Evolutionary conservation across 2,888 invertebrate genomes (phyloP).

Genomic region (Heliconius sara): DNA sequence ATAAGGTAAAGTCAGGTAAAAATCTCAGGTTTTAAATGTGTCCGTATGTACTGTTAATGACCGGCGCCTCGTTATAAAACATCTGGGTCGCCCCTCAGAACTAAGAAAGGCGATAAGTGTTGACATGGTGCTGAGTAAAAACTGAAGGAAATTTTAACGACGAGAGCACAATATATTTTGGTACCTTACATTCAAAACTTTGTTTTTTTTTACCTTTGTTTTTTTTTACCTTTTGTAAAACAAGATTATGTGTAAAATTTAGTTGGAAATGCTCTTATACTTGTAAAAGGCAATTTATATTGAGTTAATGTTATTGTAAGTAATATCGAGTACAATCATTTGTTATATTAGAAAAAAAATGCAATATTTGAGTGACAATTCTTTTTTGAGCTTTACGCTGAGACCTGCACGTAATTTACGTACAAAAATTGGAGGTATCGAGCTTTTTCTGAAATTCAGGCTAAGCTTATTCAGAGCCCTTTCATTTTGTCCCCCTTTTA

Average conservation of each 20-base stretch:
- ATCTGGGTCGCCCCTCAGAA: constrained; percentile 45
- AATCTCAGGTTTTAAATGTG: background rate
- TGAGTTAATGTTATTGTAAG: background rate
- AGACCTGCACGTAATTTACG: no score
- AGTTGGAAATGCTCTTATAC: background rate
- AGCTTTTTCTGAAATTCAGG: no score
- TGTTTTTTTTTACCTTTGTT: background rate
- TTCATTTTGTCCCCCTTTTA: no score
- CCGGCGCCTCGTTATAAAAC: constrained; percentile 40
- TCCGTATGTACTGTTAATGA: constrained; percentile 34
- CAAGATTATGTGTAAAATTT: constrained; percentile 34
- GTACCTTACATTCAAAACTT: constrained; percentile 18
- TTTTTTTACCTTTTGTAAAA: constrained; percentile 17
- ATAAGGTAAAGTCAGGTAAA: background rate
- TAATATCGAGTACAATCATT: no score
- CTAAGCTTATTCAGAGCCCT: no score
- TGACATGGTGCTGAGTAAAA: constrained; percentile 38
- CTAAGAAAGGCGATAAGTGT: constrained; percentile 44
- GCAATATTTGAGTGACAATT: no score
- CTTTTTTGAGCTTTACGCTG: no score
- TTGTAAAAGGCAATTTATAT: background rate
- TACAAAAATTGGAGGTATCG: no score
- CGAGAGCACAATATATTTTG: constrained; percentile 31
- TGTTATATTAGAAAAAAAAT: no score
- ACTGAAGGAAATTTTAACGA: constrained; percentile 42